Evolutionary conservation across 2,113 vertebrate genomes (phyloP).

Genomic region (Macrotis lagotis): DNA sequence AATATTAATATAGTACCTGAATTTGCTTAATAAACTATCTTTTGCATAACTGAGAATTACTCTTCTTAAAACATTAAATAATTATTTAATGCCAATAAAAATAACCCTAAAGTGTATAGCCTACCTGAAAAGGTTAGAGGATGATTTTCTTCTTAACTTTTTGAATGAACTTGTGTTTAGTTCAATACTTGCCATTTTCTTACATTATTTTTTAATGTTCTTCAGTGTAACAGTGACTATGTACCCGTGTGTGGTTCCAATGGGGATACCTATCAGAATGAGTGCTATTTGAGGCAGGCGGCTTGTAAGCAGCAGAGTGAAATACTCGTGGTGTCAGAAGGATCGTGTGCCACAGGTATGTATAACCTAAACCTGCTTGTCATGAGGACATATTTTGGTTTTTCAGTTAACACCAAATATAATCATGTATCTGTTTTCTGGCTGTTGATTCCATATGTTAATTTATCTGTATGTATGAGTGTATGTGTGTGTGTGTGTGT

Average conservation of each 20-base stretch:
- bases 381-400: not conserved
- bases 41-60: conserved; percentile 28
- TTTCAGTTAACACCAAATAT: not conserved
- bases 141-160: not conserved
- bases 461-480: not conserved
- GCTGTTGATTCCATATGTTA: not conserved
- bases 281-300: conserved; percentile 96
- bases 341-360: conserved; percentile 94
- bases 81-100: not conserved
- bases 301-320: conserved; percentile 98
- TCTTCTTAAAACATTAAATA: conserved; percentile 14
- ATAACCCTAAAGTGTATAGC: not conserved
- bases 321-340: conserved; percentile 94
- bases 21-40: not conserved
- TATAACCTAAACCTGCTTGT: not conserved
- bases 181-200: conserved; percentile 34
- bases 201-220: conserved; percentile 13
- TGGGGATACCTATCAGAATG: conserved; percentile 97
- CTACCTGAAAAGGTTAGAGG: not conserved
- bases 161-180: fast-evolving
- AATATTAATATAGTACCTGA: not conserved
- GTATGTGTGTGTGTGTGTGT: not conserved
- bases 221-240: conserved; percentile 97
- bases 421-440: not conserved
- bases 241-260: conserved; percentile 98